Evolutionary conservation across 1,140 invertebrate species (phyloP).

Genomic region (Drosophila virilis): DNA sequence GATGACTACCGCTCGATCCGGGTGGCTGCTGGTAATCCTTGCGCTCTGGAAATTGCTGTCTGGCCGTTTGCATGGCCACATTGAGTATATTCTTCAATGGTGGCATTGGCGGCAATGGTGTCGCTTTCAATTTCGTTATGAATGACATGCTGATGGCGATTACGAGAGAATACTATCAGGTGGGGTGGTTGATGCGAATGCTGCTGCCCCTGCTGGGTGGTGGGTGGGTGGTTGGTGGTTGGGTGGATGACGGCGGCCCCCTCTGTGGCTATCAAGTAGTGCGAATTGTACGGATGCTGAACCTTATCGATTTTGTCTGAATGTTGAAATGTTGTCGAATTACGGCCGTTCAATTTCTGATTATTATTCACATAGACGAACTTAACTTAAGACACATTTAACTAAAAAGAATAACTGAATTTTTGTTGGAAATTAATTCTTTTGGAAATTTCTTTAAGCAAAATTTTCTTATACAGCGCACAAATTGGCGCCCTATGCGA

Average conservation of each 20-base stretch:
- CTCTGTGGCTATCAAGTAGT: slow-evolving; percentile 51
- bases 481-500: slow-evolving; percentile 30
- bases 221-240: slow-evolving; percentile 34
- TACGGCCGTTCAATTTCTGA: background rate
- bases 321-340: slow-evolving; percentile 41
- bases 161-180: slow-evolving; percentile 17
- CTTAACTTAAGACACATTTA: slow-evolving; percentile 22
- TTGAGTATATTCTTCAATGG: slow-evolving; percentile 90
- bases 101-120: slow-evolving; percentile 88
- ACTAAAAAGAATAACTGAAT: slow-evolving; percentile 12
- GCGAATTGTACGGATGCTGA: slow-evolving; percentile 56
- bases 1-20: slow-evolving; percentile 50
- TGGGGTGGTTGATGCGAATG: slow-evolving; percentile 38
- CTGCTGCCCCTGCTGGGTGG: slow-evolving; percentile 5
- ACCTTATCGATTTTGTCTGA: slow-evolving; percentile 67
- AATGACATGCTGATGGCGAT: slow-evolving; percentile 75
- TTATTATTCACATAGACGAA: slow-evolving; percentile 20
- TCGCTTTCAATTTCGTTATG: slow-evolving; percentile 82
- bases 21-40: slow-evolving; percentile 80
- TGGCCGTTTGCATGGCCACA: slow-evolving; percentile 91
- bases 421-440: slow-evolving; percentile 5
- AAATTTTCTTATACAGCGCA: slow-evolving; percentile 22
- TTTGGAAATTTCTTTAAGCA: slow-evolving; percentile 1
- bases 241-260: slow-evolving; percentile 64
- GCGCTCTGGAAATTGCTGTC: slow-evolving; percentile 90